These are phyloP conservation scores for Elymnias hypermnestra DNA, from an alignment of 1,140 invertebrate genomes.

Conservation along the genomic window DNA sequence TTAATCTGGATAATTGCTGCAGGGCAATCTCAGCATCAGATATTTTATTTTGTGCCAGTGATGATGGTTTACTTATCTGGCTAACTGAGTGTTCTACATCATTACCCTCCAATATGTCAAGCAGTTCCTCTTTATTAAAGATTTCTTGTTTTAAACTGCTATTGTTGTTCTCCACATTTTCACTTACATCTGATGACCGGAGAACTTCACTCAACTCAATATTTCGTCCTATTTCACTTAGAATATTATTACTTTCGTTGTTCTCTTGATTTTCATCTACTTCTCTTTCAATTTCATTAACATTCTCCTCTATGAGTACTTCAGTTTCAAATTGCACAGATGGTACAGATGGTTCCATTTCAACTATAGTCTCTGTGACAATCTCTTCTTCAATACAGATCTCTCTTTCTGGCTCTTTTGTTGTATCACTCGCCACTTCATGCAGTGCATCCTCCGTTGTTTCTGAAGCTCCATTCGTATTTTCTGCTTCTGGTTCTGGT, in stretches of 20 bases:
- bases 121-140: constrained; percentile 64
- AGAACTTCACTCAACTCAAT: constrained; percentile 63
- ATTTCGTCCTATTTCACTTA: constrained; percentile 51
- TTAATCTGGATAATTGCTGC: constrained; percentile 40
- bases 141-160: constrained; percentile 47
- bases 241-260: constrained; percentile 40
- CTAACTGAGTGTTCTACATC: constrained; percentile 32
- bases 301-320: constrained; percentile 54
- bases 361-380: constrained; percentile 24
- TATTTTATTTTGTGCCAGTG: constrained; percentile 6
- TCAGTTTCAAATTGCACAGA: constrained; percentile 55
- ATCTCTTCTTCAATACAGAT: constrained; percentile 20
- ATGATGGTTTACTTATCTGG: constrained; percentile 1
- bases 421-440: constrained; percentile 9
- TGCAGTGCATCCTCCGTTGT: background rate
- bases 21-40: constrained; percentile 47
- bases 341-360: constrained; percentile 28
- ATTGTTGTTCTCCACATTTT: constrained; percentile 55
- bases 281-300: constrained; percentile 39
- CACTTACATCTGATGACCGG: constrained; percentile 41
- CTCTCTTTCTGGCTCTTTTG: constrained; percentile 12
- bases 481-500: background rate
- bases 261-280: constrained; percentile 27
- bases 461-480: too few relatives aligned
- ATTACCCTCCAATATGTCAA: constrained; percentile 67